phyloP scores from a whole-genome alignment of 2,888 invertebrate species.

The Andrena praecox region DNA sequence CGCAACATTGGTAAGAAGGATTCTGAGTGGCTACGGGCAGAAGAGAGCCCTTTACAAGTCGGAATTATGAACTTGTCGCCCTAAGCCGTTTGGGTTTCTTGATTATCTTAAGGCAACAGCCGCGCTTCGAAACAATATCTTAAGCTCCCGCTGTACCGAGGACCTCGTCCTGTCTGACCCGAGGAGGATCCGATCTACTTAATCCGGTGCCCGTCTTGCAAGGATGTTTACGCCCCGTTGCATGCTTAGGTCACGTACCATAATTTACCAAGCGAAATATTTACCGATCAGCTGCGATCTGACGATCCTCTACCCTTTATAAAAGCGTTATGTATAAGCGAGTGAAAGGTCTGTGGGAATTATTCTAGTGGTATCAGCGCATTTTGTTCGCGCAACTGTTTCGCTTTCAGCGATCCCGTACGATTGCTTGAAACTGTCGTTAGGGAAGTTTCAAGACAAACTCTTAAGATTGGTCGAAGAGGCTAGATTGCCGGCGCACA shows the following conservation, averaged over 20 bases:
- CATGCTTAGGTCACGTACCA: slow-evolving; percentile 72
- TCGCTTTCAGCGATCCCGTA: slow-evolving; percentile 17
- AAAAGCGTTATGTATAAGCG: neutral
- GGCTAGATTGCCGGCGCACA: slow-evolving; percentile 70
- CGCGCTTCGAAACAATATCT: slow-evolving; percentile 80
- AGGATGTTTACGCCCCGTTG: slow-evolving; percentile 73
- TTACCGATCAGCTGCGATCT: slow-evolving; percentile 37
- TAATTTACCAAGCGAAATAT: slow-evolving; percentile 66
- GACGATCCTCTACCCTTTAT: neutral
- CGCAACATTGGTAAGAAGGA: neutral
- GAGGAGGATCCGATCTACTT: slow-evolving; percentile 79
- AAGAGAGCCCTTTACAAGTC: slow-evolving; percentile 36
- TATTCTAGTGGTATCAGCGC: neutral
- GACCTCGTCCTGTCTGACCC: slow-evolving; percentile 78
- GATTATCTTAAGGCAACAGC: slow-evolving; percentile 82
- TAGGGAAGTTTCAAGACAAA: slow-evolving; percentile 58
- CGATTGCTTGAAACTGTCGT: slow-evolving; percentile 44
- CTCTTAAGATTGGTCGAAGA: slow-evolving; percentile 64
- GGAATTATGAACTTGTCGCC: slow-evolving; percentile 76
- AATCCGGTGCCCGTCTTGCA: slow-evolving; percentile 79
- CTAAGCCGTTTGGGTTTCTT: slow-evolving; percentile 78
- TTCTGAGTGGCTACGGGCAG: neutral
- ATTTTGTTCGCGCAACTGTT: neutral
- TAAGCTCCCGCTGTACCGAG: slow-evolving; percentile 75
- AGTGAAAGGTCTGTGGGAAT: neutral